Evolutionary conservation across 1,140 invertebrate species (phyloP).

Genomic region (Samia ricini): DNA sequence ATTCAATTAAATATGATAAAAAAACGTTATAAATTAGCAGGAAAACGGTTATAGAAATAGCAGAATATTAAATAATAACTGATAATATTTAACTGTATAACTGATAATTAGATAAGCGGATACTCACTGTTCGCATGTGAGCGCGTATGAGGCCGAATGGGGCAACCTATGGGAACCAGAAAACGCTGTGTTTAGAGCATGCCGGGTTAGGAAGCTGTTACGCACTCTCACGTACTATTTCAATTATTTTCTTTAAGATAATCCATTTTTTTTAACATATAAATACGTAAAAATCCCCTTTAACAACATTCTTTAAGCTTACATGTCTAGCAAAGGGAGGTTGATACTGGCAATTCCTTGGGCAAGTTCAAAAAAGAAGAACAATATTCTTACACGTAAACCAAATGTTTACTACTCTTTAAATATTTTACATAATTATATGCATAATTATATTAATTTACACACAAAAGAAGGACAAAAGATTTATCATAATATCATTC

Average conservation of each 20-base stretch:
- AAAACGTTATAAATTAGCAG: background rate
- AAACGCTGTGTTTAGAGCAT: conserved; percentile 70
- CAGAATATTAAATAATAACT: background rate
- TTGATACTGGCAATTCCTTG: too few species aligned
- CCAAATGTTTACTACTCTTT: too few species aligned
- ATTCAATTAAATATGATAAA: background rate
- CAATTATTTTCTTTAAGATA: conserved; percentile 2
- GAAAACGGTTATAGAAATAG: background rate
- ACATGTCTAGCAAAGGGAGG: too few species aligned
- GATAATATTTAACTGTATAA: background rate
- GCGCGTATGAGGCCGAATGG: conserved; percentile 71
- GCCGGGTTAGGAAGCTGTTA: conserved; percentile 69
- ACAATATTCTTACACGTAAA: too few species aligned
- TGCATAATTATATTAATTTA: too few species aligned
- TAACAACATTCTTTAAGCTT: too few species aligned
- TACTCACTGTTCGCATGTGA: conserved; percentile 76
- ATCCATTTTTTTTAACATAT: background rate
- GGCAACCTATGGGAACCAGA: conserved; percentile 69
- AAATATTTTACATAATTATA: too few species aligned
- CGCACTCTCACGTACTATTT: conserved; percentile 25
- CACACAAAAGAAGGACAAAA: too few species aligned
- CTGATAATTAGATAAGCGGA: conserved; percentile 36
- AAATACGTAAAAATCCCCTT: background rate
- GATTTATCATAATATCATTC: too few species aligned
- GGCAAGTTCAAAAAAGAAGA: too few species aligned